Conservation (phyloP, 2,888 invertebrate species). For the Volucella inflata region DNA sequence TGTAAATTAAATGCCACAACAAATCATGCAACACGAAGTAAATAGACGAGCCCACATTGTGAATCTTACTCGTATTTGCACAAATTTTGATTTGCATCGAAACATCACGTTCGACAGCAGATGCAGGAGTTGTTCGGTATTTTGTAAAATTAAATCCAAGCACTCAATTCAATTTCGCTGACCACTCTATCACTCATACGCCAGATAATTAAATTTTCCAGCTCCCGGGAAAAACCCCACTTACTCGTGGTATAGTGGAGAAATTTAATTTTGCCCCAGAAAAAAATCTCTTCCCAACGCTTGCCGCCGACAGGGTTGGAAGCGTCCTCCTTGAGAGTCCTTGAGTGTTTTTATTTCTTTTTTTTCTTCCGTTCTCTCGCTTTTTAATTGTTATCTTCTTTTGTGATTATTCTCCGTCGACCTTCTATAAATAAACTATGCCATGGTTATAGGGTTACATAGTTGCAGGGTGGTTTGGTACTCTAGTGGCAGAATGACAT, state of each 20-base stretch:
- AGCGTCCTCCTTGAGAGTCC: constrained; percentile 52
- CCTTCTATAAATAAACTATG: constrained; percentile 61
- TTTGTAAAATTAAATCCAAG: constrained; percentile 31
- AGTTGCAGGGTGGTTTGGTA: no score
- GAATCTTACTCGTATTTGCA: background rate
- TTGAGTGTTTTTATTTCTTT: constrained; percentile 36
- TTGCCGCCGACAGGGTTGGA: background rate
- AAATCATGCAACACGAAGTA: no score
- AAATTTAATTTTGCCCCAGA: constrained; percentile 39
- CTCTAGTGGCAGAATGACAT: no score
- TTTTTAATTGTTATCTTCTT: constrained; percentile 42
- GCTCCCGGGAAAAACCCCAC: background rate
- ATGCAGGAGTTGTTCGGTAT: background rate
- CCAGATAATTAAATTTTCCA: constrained; percentile 30
- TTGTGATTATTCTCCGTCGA: constrained; percentile 56
- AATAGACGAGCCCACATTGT: no score
- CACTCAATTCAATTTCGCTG: constrained; percentile 36
- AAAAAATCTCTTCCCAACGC: constrained; percentile 10
- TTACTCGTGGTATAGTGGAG: background rate
- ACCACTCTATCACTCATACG: constrained; percentile 34
- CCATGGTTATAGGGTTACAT: constrained; percentile 18
- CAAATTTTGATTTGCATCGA: background rate
- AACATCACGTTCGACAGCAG: constrained; percentile 18
- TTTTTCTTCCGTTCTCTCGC: background rate
- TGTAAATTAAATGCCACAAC: no score